Evolutionary conservation across 1,140 invertebrate species (phyloP), one percentile per base, ranked within the genome.

Genomic region (Portunus trituberculatus): DNA sequence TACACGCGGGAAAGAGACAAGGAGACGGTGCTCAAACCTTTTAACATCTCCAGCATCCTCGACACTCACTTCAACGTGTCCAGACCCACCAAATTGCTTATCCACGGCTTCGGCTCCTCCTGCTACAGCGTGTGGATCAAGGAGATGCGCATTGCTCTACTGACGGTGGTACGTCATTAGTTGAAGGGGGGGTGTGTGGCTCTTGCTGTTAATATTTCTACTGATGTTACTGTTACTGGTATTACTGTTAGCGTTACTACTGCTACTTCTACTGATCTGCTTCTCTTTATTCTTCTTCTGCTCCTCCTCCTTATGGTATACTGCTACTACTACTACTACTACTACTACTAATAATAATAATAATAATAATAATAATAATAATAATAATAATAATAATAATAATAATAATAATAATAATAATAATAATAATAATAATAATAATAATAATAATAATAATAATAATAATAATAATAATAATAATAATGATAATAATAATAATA

Each of bases 81-180:
- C 6, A 97, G 98, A n/a, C 98, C 98, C 0, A 98, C 98, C 25
- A 98, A 99, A 97, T 98, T 99, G 32, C 98, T 99, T 95, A 98
- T 99, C 0, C 99, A 99, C 96, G 99, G 99, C 4, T 99, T 99
- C 96, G 98, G 99, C 0, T 99, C 98, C 86, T 98, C 98, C 96
- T 99, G 99, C 96, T 98, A 98, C 29, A 98, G 98, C 96, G 98
- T 98, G 14, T 99, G 99, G 99, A 98, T 99, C 0, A 98, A 98
- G 96, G 98, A 99, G 96, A 99, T 99, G 98, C 97, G 98, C 76
- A 98, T 98, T 29, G 98, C 98, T 16, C 97, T 99, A 0, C 98
- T 99, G 1, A 95, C 87, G 0, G 93, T 96, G 96, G 96, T 96
- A 31, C 10, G 94, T 95, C 0, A 76, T 14, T 76, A 6, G 67